Percentiles rank a stretch among this genome's conserved stretches.
Evolutionary conservation across 2,888 invertebrate genomes (phyloP).

Genomic region (Ennomos quercinarius): DNA sequence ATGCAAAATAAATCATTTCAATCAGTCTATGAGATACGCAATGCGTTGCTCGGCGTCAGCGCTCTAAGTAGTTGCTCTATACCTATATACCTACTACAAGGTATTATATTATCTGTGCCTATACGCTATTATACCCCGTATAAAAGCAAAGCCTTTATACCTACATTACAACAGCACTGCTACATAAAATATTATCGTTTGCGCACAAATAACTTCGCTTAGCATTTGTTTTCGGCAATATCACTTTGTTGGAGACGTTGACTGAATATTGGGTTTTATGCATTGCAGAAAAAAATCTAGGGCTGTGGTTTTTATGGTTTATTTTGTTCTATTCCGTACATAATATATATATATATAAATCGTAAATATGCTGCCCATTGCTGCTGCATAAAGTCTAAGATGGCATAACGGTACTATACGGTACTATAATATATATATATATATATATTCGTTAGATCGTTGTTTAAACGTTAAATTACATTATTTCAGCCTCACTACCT

Average conservation of each 20-base stretch:
- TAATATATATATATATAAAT: too few species aligned
- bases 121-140: neutral
- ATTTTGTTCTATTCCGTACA: constrained; percentile 6
- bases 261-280: constrained; percentile 24
- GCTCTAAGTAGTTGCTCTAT: too few species aligned
- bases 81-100: too few species aligned
- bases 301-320: constrained; percentile 15
- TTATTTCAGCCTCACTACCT: neutral
- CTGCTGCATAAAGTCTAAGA: too few species aligned
- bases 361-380: too few species aligned
- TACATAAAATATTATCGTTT: constrained; percentile 6
- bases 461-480: neutral
- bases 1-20: too few species aligned
- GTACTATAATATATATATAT: too few species aligned
- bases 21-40: too few species aligned
- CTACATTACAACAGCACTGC: too few species aligned
- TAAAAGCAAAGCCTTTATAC: neutral
- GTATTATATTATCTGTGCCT: too few species aligned
- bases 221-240: constrained; percentile 18
- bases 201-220: constrained; percentile 4
- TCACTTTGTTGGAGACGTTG: constrained; percentile 24
- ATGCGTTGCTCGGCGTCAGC: neutral
- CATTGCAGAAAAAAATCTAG: too few species aligned
- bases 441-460: neutral
- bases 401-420: too few species aligned